Conservation (phyloP, 2,113 vertebrate species). For the Brachyhypopomus gauderio region DNA sequence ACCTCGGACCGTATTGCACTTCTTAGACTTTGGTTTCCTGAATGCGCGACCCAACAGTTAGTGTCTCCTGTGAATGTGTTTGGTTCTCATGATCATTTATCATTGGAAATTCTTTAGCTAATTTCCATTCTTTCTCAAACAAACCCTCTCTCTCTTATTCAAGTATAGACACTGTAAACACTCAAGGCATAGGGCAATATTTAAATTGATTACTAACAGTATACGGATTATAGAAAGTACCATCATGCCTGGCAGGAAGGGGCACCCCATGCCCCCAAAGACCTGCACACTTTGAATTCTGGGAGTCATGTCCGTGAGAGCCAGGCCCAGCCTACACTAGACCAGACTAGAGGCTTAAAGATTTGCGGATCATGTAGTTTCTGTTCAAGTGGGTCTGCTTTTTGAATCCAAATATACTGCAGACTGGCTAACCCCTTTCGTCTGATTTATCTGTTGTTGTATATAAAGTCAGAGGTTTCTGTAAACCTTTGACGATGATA, state of each 20-base stretch:
- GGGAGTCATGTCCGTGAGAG: not conserved
- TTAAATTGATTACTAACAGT: not conserved
- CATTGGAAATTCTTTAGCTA: not conserved
- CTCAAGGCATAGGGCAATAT: not conserved
- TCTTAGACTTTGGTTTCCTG: slow-evolving; percentile 35
- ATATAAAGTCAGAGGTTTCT: no score
- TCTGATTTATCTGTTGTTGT: no score
- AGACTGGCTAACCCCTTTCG: no score
- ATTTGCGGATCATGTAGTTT: no score
- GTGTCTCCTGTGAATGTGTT: slow-evolving; percentile 9
- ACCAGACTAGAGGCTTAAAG: no score
- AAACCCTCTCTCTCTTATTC: slow-evolving; percentile 19
- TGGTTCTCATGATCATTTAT: not conserved
- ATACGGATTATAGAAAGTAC: not conserved
- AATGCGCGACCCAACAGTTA: not conserved
- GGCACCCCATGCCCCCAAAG: no score
- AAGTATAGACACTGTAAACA: slow-evolving; percentile 41
- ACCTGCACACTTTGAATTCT: not conserved
- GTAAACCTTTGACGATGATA: no score
- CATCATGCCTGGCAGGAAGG: not conserved
- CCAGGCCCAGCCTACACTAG: not conserved
- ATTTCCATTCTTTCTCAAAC: not conserved
- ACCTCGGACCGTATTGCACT: slow-evolving; percentile 22
- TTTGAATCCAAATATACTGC: no score
- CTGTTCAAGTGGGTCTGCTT: no score